Percentiles rank a stretch among this genome's conserved stretches.
phyloP scores from a whole-genome alignment of 35 echinoderm and acorn worm genomes.

The Apostichopus japonicus region DNA sequence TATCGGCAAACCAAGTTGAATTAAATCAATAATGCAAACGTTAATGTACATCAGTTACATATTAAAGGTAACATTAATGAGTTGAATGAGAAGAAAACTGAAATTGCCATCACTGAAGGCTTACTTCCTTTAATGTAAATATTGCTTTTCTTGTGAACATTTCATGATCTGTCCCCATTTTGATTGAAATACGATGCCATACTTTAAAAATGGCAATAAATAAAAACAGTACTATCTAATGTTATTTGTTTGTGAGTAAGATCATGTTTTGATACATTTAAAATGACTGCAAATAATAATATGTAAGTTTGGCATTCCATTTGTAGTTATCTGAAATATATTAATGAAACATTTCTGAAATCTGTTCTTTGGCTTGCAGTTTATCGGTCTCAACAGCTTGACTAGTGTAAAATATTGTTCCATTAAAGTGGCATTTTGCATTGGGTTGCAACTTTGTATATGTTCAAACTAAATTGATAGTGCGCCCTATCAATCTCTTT shows the following conservation, averaged over 20 bases:
- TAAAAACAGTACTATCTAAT: neutral
- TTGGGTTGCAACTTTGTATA: no score
- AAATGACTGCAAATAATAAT: neutral
- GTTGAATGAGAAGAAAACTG: no score
- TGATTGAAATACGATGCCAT: neutral
- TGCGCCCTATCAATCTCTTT: no score
- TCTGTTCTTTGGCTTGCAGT: neutral
- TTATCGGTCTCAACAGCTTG: no score
- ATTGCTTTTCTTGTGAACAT: neutral
- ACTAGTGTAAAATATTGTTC: no score
- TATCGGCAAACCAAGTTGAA: no score
- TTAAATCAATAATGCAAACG: no score
- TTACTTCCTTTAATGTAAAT: neutral
- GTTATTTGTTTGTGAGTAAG: neutral
- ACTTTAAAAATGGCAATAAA: neutral
- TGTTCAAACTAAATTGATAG: no score
- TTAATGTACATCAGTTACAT: no score
- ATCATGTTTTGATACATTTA: neutral
- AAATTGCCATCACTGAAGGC: neutral
- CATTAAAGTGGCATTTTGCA: no score
- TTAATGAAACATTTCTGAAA: neutral
- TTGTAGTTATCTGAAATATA: conserved; percentile 18
- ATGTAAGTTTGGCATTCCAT: conserved; percentile 6
- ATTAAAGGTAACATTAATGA: no score
- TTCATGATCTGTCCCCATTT: neutral